phyloP scores from a whole-genome alignment of 64 coral and sea anemone genomes.

The Trachythela sp. region DNA sequence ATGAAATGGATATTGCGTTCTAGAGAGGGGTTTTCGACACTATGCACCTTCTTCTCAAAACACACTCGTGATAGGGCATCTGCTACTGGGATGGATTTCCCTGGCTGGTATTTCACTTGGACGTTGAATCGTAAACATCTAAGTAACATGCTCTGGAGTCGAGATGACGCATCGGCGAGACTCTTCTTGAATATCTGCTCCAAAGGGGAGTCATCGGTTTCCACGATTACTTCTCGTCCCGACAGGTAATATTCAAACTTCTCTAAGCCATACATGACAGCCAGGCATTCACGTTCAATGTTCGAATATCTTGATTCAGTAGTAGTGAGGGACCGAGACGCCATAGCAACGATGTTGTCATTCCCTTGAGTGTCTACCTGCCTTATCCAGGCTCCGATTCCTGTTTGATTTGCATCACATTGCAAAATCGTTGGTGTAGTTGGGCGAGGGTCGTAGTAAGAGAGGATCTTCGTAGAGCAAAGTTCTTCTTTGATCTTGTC shows the following conservation, averaged over 20 bases:
- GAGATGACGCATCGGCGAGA: constrained; percentile 32
- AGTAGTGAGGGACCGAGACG: constrained; percentile 32
- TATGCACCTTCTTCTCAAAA: neutral
- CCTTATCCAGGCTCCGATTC: constrained; percentile 42
- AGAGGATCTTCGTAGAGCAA: neutral
- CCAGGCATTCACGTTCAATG: constrained; percentile 46
- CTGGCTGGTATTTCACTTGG: constrained; percentile 32
- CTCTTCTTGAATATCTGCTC: constrained; percentile 65
- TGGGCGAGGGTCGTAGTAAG: constrained; percentile 32
- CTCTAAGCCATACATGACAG: constrained; percentile 36
- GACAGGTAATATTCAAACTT: constrained; percentile 61
- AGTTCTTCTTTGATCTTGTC: constrained; percentile 37
- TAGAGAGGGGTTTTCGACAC: neutral
- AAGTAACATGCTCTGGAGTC: constrained; percentile 45
- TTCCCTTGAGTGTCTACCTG: constrained; percentile 41
- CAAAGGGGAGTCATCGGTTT: constrained; percentile 33
- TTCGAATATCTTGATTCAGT: constrained; percentile 43
- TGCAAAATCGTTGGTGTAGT: constrained; percentile 33
- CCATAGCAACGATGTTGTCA: constrained; percentile 47
- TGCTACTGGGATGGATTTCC: constrained; percentile 41
- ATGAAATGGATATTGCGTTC: constrained; percentile 7
- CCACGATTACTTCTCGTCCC: constrained; percentile 11
- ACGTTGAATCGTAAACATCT: constrained; percentile 49
- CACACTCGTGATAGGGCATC: constrained; percentile 50
- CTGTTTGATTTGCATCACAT: constrained; percentile 50